These are phyloP conservation scores for Pectinophora gossypiella DNA, from an alignment of 1,140 invertebrate species.

Conservation along the genomic window DNA sequence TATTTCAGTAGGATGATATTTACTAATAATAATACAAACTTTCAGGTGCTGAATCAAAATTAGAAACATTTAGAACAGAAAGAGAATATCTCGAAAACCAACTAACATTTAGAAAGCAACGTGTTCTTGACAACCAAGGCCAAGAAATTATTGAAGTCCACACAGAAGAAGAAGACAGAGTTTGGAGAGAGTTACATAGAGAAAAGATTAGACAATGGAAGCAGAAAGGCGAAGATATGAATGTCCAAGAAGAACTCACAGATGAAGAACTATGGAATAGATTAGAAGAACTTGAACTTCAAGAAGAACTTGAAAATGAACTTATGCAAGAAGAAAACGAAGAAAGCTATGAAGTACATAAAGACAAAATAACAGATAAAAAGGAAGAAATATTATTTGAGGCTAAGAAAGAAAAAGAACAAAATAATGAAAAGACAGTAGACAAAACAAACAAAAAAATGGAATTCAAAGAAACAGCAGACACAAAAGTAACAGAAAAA, in stretches of 20 bases:
- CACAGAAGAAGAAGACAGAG: slow-evolving; percentile 76
- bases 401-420: slow-evolving; percentile 3
- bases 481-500: slow-evolving; percentile 18
- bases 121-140: slow-evolving; percentile 48
- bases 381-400: background rate
- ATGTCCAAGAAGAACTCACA: slow-evolving; percentile 27
- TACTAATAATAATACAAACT: no score
- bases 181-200: slow-evolving; percentile 71
- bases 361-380: background rate
- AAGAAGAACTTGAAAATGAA: slow-evolving; percentile 71
- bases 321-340: slow-evolving; percentile 15
- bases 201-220: slow-evolving; percentile 52
- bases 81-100: slow-evolving; percentile 71
- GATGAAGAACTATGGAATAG: slow-evolving; percentile 64
- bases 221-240: slow-evolving; percentile 36
- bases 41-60: slow-evolving; percentile 74
- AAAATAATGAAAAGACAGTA: slow-evolving; percentile 3
- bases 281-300: slow-evolving; percentile 66
- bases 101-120: slow-evolving; percentile 59
- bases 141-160: slow-evolving; percentile 78
- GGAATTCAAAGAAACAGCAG: slow-evolving; percentile 10
- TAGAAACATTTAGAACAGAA: slow-evolving; percentile 73
- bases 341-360: slow-evolving; percentile 9
- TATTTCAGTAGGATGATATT: no score
- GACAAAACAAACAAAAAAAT: slow-evolving; percentile 9